Base-by-base conservation (phyloP, 1,140 invertebrate genomes). In the Formica selysi region DNA sequence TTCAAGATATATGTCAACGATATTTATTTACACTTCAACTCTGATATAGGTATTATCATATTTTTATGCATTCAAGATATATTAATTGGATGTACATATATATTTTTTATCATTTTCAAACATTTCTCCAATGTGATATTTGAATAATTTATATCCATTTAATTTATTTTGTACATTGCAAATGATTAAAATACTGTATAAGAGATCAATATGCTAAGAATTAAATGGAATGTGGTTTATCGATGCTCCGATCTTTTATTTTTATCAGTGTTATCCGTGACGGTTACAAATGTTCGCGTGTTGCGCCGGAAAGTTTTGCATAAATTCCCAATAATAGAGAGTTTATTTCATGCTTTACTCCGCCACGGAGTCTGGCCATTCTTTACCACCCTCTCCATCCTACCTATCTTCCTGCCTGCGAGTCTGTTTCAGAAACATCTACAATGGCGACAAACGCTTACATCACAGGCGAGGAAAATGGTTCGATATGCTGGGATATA, bases 361-460 rank as follows among this genome's bases (percentile, higher is more conserved):
- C 26, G 26, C 26, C 4, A 41, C 19, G 19, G 38, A 81, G 78
- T 71, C 78, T 67, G 22, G 36, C 36, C 36, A 81, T 73, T 81
- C 51, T 73, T 81, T 59, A 22, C 26, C 26, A 41, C 7, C 8
- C 76, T 54, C 62, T 68, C n/a, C n/a, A 44, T 71, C 67, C 67
- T 81, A 16, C 57, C 38, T 64, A 64, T 78, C 79, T 81, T 81
- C 36, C 51, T 44, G 64, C 7, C 22, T 26, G 51, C 51, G 67
- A 71, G 38, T 38, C 51, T 81, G 51, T 59, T 57, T 71, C 67
- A 81, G 79, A 81, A 73, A 61, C 32, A 81, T 81, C 79, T 44
- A 61, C 79, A 81, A 81, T 81, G 71, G 51, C 51, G 51, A 73
- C 51, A 71, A 81, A 81, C 67, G 51, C 51, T 81, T 59, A 38